Conservation (phyloP, 2,113 vertebrate species). For the Phodopus roborovskii region DNA sequence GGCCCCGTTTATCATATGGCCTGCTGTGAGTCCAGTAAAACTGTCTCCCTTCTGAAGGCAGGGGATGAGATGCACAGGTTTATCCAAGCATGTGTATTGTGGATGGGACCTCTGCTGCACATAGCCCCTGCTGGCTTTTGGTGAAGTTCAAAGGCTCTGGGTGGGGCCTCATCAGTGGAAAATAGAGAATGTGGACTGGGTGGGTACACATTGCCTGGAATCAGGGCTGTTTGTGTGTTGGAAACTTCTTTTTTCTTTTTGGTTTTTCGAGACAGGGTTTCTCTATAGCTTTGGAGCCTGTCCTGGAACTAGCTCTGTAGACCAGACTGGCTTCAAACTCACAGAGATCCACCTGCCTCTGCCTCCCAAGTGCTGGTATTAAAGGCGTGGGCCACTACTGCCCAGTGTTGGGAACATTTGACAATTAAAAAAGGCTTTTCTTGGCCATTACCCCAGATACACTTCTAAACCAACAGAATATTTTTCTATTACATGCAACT, state of each 20-base stretch:
- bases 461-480: neutral
- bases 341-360: no score
- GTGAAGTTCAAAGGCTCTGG: neutral
- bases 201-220: neutral
- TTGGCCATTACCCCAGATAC: neutral
- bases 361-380: no score
- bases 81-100: neutral
- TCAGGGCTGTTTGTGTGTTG: neutral
- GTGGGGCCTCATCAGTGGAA: neutral
- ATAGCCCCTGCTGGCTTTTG: neutral
- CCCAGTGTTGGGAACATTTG: neutral
- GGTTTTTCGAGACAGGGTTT: no score
- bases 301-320: no score
- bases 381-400: no score
- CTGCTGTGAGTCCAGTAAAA: neutral
- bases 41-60: neutral
- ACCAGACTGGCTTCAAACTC: no score
- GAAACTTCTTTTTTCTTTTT: neutral
- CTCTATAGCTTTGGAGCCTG: no score
- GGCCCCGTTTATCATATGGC: neutral
- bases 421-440: conserved; percentile 30
- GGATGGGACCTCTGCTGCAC: neutral
- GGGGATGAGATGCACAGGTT: neutral
- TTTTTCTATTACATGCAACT: neutral
- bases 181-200: neutral